A percentile compares a stretch with the other conserved stretches of the same genome.
These are phyloP conservation scores for Icerya purchasi DNA, from an alignment of 2,888 invertebrate genomes.

Conservation along the genomic window DNA sequence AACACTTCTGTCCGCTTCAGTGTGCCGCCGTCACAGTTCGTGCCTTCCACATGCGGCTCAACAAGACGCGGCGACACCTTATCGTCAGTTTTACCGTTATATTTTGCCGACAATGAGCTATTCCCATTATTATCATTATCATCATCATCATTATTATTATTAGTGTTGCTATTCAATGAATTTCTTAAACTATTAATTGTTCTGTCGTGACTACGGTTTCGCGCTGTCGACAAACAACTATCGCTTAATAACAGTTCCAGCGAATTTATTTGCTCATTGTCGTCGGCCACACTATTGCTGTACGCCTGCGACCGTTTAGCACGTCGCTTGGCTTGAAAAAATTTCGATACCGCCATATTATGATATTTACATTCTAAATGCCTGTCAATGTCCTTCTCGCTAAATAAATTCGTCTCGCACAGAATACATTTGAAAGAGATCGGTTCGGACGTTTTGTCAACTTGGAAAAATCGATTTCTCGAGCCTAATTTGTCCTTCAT, in stretches of 20 bases:
- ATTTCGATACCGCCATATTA: not conserved
- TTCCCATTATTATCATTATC: not conserved
- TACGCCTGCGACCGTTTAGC: too few relatives aligned
- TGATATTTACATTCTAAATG: not conserved
- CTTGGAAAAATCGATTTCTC: not conserved
- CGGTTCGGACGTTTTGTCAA: not conserved
- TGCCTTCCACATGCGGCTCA: too few relatives aligned
- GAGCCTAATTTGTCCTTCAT: not conserved
- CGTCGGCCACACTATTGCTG: too few relatives aligned
- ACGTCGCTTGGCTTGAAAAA: not conserved
- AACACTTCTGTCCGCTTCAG: too few relatives aligned
- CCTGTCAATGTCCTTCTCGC: not conserved
- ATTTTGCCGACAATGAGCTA: not conserved
- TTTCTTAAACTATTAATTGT: too few relatives aligned
- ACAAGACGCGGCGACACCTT: too few relatives aligned
- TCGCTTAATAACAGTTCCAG: too few relatives aligned
- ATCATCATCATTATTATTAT: not conserved
- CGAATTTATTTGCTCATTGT: too few relatives aligned
- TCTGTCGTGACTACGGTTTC: not conserved
- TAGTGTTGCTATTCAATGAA: too few relatives aligned
- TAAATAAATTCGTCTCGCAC: not conserved
- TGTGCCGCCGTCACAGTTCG: too few relatives aligned
- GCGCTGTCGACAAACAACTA: too few relatives aligned
- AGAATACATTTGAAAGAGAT: not conserved
- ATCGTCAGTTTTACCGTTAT: too few relatives aligned